Conservation (phyloP, 2,888 invertebrate species). For the Andricus quercusramuli region DNA sequence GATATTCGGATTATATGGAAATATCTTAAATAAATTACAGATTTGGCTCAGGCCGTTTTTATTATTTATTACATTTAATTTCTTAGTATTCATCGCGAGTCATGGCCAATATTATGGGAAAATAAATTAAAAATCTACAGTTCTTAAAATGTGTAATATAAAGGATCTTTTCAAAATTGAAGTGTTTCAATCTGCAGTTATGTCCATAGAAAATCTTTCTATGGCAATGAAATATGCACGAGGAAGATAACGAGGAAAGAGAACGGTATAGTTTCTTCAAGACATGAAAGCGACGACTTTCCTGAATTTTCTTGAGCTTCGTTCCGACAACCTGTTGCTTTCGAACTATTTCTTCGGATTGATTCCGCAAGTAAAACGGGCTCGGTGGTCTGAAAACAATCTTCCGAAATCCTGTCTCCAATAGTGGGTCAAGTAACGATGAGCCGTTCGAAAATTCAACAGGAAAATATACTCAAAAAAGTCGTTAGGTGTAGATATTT, state of each 20-base stretch:
- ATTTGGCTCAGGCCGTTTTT: background rate
- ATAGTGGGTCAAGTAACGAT: background rate
- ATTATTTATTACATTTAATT: background rate
- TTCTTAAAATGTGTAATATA: too few species aligned
- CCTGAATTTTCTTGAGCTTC: constrained; percentile 36
- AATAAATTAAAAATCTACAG: background rate
- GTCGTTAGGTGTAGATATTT: background rate
- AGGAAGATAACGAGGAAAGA: background rate
- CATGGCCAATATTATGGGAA: background rate
- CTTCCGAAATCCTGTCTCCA: constrained; percentile 8
- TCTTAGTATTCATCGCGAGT: background rate
- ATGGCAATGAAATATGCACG: constrained; percentile 14
- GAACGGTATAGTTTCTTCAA: background rate
- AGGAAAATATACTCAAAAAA: too few species aligned
- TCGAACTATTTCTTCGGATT: constrained; percentile 8
- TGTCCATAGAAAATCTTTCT: background rate
- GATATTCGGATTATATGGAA: background rate
- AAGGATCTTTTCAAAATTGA: too few species aligned
- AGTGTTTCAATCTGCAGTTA: too few species aligned
- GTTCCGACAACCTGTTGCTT: constrained; percentile 32
- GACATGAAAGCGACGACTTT: constrained; percentile 13
- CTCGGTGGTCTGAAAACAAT: background rate
- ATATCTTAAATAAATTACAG: background rate
- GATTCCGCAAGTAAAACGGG: constrained; percentile 18
- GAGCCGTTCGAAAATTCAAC: too few species aligned